Percentiles rank a stretch among this genome's conserved stretches.
phyloP scores from a whole-genome alignment of 2,888 invertebrate species.

The Nymphalis c-album region DNA sequence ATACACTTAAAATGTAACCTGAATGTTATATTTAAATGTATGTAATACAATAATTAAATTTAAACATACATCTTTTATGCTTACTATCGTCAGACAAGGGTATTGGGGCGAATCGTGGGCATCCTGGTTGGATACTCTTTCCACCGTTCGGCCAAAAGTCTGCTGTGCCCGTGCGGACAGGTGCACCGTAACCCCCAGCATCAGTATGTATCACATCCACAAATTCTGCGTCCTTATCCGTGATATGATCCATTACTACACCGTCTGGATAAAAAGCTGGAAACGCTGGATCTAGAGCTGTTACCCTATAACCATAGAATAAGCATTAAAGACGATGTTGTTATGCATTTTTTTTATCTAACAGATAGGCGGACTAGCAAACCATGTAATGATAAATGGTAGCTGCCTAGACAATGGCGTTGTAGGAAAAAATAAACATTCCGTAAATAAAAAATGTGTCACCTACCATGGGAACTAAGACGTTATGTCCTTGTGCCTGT shows the following conservation, averaged over 20 bases:
- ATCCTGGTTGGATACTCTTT: constrained; percentile 82
- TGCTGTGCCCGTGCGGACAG: constrained; percentile 79
- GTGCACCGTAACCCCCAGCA: constrained; percentile 82
- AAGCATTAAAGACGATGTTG: too few species aligned
- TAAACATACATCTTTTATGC: constrained; percentile 38
- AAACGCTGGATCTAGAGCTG: constrained; percentile 83
- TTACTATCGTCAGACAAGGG: constrained; percentile 78
- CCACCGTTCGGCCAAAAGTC: constrained; percentile 85
- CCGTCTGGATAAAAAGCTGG: constrained; percentile 81
- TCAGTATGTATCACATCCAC: constrained; percentile 87
- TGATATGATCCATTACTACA: constrained; percentile 75
- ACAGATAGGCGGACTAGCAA: too few species aligned
- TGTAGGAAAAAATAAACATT: too few species aligned
- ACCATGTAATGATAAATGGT: too few species aligned
- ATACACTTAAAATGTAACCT: too few species aligned
- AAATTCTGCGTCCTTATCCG: constrained; percentile 79
- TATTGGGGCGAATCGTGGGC: constrained; percentile 76
- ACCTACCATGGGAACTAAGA: too few species aligned
- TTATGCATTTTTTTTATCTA: too few species aligned
- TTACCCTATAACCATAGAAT: constrained; percentile 62
- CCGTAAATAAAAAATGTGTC: too few species aligned
- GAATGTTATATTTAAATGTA: too few species aligned
- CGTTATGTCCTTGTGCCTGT: too few species aligned
- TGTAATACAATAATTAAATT: too few species aligned
- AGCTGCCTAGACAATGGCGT: too few species aligned